phyloP scores from a whole-genome alignment of 64 coral and sea anemone genomes.

The Orbicella faveolata region DNA sequence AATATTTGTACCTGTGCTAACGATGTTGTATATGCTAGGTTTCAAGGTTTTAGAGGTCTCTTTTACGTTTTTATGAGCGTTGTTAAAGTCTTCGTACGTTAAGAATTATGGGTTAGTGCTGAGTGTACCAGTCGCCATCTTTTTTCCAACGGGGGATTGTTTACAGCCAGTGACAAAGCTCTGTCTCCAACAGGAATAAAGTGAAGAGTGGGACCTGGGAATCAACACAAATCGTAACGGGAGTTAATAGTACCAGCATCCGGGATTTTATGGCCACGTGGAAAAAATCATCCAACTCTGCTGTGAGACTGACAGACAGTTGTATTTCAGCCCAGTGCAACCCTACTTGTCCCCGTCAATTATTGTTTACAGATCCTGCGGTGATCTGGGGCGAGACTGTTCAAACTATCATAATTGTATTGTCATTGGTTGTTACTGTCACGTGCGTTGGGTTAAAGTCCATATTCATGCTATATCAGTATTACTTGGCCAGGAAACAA shows the following conservation, averaged over 20 bases:
- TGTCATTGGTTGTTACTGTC: slow-evolving; percentile 47
- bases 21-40: too few relatives aligned
- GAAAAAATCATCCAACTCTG: background rate
- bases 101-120: too few relatives aligned
- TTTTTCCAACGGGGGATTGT: too few relatives aligned
- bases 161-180: too few relatives aligned
- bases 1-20: too few relatives aligned
- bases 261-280: slow-evolving; percentile 43
- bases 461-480: slow-evolving; percentile 41
- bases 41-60: too few relatives aligned
- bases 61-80: too few relatives aligned
- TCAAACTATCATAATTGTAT: background rate
- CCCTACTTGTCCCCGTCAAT: slow-evolving; percentile 57
- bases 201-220: slow-evolving; percentile 50
- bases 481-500: background rate
- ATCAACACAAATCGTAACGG: slow-evolving; percentile 9
- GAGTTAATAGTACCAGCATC: slow-evolving; percentile 3
- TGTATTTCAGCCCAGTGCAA: slow-evolving; percentile 69
- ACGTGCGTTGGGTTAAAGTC: slow-evolving; percentile 33
- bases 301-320: slow-evolving; percentile 41
- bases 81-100: too few relatives aligned
- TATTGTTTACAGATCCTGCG: slow-evolving; percentile 46
- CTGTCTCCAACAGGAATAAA: background rate
- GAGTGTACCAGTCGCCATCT: too few relatives aligned
- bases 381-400: background rate